Percentiles rank a stretch among this genome's conserved stretches.
These are phyloP conservation scores for Aegotheles bennettii DNA, from an alignment of 2,113 vertebrate genomes.

Conservation along the genomic window DNA sequence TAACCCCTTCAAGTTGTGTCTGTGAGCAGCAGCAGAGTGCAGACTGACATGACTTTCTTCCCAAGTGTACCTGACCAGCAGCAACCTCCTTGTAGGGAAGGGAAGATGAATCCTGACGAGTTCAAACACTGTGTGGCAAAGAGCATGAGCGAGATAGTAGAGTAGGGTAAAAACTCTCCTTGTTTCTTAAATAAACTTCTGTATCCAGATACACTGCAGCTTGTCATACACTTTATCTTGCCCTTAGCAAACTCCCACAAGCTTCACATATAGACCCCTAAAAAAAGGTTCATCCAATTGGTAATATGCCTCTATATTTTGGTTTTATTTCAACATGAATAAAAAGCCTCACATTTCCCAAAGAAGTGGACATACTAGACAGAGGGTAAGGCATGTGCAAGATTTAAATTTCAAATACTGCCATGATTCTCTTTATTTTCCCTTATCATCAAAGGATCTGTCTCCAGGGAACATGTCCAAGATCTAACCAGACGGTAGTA, in stretches of 20 bases:
- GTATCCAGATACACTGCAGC: background rate
- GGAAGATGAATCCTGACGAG: background rate
- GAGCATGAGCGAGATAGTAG: background rate
- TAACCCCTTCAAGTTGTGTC: fast-evolving
- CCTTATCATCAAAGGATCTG: background rate
- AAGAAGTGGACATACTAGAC: background rate
- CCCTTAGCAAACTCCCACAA: background rate
- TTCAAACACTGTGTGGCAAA: background rate
- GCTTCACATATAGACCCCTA: background rate
- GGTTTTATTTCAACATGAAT: background rate
- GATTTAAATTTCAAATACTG: background rate
- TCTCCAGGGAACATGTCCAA: background rate
- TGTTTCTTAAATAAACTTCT: background rate
- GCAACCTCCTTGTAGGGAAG: background rate
- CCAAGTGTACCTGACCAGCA: background rate
- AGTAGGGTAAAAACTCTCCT: background rate
- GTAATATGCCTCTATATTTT: background rate
- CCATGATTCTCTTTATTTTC: background rate
- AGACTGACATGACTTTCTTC: background rate
- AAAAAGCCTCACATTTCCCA: background rate
- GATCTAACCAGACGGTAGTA: background rate
- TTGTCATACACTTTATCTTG: background rate
- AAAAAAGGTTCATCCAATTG: background rate
- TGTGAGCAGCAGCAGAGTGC: background rate
- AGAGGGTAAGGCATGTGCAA: background rate